Conservation (phyloP, 92 coral and sea anemone species). For the Porites cylindrica region DNA sequence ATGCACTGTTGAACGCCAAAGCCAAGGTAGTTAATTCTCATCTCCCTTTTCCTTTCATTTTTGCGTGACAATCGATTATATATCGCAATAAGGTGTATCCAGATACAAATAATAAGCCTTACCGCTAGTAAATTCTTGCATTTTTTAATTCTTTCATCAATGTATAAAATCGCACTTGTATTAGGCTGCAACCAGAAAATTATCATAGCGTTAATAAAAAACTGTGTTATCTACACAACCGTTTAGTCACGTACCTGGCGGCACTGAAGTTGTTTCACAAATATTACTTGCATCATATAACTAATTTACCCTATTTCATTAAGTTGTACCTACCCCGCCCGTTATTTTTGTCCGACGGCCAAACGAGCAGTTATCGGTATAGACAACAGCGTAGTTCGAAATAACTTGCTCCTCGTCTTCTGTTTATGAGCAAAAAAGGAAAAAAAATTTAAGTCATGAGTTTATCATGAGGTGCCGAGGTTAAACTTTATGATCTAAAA, state of each 20-base stretch:
- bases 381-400: constrained; percentile 23
- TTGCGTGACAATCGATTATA: too few relatives aligned
- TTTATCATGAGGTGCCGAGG: too few relatives aligned
- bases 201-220: background rate
- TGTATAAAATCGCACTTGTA: constrained; percentile 5
- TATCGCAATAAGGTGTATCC: too few relatives aligned
- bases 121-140: constrained; percentile 14
- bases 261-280: too few relatives aligned
- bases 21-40: too few relatives aligned
- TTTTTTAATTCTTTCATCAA: background rate
- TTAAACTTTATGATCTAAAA: too few relatives aligned
- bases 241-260: background rate
- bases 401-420: background rate
- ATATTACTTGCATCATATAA: background rate
- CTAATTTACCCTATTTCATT: too few relatives aligned
- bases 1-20: too few relatives aligned
- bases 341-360: background rate
- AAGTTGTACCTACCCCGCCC: background rate
- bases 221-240: background rate
- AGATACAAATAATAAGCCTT: background rate
- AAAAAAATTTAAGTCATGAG: background rate
- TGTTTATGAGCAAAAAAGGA: background rate
- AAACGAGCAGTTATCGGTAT: background rate
- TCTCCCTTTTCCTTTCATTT: too few relatives aligned
- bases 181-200: background rate